These are phyloP conservation scores for Alectoris magna DNA, from an alignment of 2,797 vertebrate genomes.

Conservation along the genomic window DNA sequence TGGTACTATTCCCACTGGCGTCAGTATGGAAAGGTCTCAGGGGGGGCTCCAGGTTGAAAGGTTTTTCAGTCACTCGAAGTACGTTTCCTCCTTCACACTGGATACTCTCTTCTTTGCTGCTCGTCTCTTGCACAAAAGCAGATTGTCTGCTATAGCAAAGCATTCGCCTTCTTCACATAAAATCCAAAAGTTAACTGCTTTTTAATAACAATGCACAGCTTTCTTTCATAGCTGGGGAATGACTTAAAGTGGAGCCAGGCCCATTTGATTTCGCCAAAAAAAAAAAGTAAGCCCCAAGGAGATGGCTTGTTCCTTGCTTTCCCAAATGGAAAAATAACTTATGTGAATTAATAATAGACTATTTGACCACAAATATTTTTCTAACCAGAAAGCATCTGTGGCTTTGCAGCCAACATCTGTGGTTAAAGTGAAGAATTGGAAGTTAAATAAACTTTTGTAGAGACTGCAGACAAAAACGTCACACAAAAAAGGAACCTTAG, in stretches of 20 bases:
- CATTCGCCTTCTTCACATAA: background rate
- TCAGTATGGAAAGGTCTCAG: background rate
- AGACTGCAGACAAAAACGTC: conserved; percentile 13
- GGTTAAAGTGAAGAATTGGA: background rate
- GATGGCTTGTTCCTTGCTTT: background rate
- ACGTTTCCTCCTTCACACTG: background rate
- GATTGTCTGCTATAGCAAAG: background rate
- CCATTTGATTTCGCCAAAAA: background rate
- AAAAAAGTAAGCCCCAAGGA: background rate
- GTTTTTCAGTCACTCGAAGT: background rate
- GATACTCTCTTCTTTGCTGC: background rate
- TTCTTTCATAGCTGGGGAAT: background rate
- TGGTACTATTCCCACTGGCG: background rate
- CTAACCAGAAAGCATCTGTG: conserved; percentile 20
- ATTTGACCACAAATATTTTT: background rate
- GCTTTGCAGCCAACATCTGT: conserved; percentile 18
- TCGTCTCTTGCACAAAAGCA: background rate
- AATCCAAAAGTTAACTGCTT: background rate
- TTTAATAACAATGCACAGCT: background rate
- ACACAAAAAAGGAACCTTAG: background rate
- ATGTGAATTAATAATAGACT: conserved; percentile 4
- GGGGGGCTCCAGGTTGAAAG: background rate
- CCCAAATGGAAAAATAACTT: background rate
- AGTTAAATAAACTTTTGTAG: conserved; percentile 33
- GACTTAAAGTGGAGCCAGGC: background rate